Evolutionary conservation across 1,140 invertebrate genomes (phyloP).

Genomic region (Zaprionus inermis): DNA sequence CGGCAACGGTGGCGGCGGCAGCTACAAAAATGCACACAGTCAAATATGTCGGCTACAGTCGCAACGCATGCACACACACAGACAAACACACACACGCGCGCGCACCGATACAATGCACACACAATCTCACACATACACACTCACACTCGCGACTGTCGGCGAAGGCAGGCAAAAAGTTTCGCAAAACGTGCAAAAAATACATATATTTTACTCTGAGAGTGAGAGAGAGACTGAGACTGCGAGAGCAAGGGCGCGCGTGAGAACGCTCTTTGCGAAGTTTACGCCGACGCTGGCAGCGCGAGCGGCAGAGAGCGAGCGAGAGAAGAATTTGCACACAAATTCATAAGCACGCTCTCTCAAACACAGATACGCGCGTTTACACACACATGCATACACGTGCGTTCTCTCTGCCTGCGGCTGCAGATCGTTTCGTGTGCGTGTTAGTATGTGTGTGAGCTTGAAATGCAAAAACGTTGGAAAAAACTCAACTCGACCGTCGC

Average conservation of each 20-base stretch:
- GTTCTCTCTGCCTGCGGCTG: conserved; percentile 43
- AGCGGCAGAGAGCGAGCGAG: conserved; percentile 62
- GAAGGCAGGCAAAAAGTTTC: conserved; percentile 63
- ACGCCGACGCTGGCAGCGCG: conserved; percentile 47
- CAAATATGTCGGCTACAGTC: conserved; percentile 54
- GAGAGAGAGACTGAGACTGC: conserved; percentile 18
- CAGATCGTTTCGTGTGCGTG: conserved; percentile 54
- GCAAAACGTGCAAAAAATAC: conserved; percentile 67
- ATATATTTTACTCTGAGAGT: conserved; percentile 19
- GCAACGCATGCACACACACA: conserved; percentile 59
- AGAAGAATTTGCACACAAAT: conserved; percentile 81
- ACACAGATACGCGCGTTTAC: conserved; percentile 69
- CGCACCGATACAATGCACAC: conserved; percentile 22
- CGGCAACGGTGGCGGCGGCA: conserved; percentile 26
- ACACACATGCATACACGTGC: conserved; percentile 5
- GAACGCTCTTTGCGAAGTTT: conserved; percentile 17
- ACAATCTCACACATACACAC: conserved; percentile 28
- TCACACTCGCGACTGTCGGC: conserved; percentile 33
- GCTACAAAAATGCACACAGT: conserved; percentile 77
- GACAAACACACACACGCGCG: conserved; percentile 38
- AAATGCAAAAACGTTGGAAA: conserved; percentile 54
- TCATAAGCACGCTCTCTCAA: no score
- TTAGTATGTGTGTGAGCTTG: conserved; percentile 23
- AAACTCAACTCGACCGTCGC: conserved; percentile 29
- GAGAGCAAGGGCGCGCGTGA: conserved; percentile 26